Conservation (phyloP, 2,888 invertebrate species). For the Catotricha subobsoleta region DNA sequence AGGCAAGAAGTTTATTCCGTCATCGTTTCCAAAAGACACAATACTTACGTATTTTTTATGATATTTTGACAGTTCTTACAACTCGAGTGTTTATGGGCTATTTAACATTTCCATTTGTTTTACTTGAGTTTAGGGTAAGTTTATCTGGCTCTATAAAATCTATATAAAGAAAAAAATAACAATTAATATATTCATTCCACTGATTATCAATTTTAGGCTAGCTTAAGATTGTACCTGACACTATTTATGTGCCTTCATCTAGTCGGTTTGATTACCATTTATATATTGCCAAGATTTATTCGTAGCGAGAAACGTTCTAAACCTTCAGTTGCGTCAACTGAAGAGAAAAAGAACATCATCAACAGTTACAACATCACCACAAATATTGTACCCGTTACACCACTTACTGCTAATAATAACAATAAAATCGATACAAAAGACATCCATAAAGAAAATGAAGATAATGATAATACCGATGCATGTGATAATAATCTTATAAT, state of each 20-base stretch:
- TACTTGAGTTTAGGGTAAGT: conserved; percentile 74
- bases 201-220: conserved; percentile 29
- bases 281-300: conserved; percentile 25
- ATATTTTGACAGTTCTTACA: conserved; percentile 58
- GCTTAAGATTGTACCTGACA: conserved; percentile 34
- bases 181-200: conserved; percentile 1
- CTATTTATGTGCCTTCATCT: conserved; percentile 31
- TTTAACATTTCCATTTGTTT: conserved; percentile 77
- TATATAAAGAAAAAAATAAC: background rate
- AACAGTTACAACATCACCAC: background rate
- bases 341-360: background rate
- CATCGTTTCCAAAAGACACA: conserved; percentile 55
- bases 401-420: too few relatives aligned
- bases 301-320: conserved; percentile 19
- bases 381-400: too few relatives aligned
- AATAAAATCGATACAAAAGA: too few relatives aligned
- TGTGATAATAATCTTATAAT: conserved; percentile 1
- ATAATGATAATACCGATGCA: background rate
- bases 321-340: conserved; percentile 7
- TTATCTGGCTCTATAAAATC: background rate
- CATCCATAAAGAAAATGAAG: too few relatives aligned
- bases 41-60: conserved; percentile 56
- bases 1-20: conserved; percentile 64
- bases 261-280: conserved; percentile 24
- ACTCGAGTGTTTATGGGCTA: conserved; percentile 79